Percentiles rank a stretch among this genome's conserved stretches.
Evolutionary conservation across 2,113 vertebrate species (phyloP).

Genomic region (Peromyscus californicus): DNA sequence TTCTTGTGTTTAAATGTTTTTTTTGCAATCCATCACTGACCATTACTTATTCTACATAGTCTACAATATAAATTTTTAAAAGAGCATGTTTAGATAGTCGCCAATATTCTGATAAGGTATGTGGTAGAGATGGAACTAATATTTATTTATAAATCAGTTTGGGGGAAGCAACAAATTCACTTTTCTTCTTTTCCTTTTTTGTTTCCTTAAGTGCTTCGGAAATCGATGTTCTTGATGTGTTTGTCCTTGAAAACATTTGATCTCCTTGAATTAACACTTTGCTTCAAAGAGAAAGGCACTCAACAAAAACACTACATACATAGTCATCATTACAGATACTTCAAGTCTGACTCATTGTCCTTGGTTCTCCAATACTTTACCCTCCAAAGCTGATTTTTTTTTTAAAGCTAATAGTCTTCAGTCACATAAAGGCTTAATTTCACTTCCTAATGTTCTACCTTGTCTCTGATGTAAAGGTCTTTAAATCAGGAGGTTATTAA

Average conservation of each 20-base stretch:
- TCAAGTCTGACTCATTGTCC: background rate
- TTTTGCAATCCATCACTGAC: background rate
- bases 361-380: background rate
- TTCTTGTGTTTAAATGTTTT: background rate
- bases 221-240: background rate
- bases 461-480: background rate
- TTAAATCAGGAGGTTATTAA: background rate
- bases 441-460: background rate
- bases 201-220: background rate
- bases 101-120: background rate
- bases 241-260: background rate
- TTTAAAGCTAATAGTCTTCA: background rate
- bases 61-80: background rate
- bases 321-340: background rate
- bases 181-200: background rate
- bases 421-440: background rate
- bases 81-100: background rate
- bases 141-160: constrained; percentile 49
- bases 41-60: constrained; percentile 1
- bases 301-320: background rate
- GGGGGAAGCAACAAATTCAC: background rate
- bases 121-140: background rate
- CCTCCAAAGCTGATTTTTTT: background rate
- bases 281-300: background rate
- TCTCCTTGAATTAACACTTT: background rate